These are phyloP conservation scores for Argyresthia goedartella DNA, from an alignment of 2,888 invertebrate species.

Conservation along the genomic window DNA sequence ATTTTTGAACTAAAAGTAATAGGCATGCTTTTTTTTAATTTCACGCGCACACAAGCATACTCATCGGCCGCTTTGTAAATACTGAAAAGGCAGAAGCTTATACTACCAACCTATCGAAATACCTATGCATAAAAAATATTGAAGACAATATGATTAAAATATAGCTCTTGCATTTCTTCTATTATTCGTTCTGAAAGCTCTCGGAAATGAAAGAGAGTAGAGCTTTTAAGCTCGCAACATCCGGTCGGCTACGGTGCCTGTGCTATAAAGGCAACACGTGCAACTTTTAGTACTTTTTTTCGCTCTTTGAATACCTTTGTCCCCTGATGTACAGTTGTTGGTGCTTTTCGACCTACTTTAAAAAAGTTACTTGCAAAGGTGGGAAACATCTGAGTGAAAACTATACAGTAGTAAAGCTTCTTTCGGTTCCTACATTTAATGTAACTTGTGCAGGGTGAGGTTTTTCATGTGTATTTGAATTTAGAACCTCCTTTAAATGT, in stretches of 20 bases:
- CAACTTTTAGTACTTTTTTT: slow-evolving; percentile 30
- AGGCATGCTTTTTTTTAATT: no score
- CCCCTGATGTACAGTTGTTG: background rate
- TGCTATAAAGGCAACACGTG: slow-evolving; percentile 38
- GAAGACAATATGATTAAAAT: slow-evolving; percentile 19
- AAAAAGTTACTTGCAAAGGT: background rate
- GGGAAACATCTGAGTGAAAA: no score
- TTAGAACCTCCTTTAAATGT: no score
- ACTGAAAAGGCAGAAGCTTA: no score
- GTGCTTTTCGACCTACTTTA: background rate
- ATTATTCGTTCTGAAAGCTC: slow-evolving; percentile 27
- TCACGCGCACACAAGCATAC: no score
- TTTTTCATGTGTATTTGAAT: no score
- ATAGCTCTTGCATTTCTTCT: slow-evolving; percentile 15
- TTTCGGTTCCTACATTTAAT: no score
- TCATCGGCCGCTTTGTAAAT: no score
- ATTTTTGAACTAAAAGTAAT: no score
- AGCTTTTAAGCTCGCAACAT: slow-evolving; percentile 29
- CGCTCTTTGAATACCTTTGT: slow-evolving; percentile 12
- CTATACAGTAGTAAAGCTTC: no score
- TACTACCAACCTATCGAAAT: no score
- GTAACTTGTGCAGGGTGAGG: no score
- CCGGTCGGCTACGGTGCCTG: slow-evolving; percentile 19
- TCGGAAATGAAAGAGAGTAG: slow-evolving; percentile 38
- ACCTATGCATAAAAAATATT: background rate